These are phyloP conservation scores for Poecilobothrus nobilitatus DNA, from an alignment of 2,888 invertebrate species.

Conservation along the genomic window DNA sequence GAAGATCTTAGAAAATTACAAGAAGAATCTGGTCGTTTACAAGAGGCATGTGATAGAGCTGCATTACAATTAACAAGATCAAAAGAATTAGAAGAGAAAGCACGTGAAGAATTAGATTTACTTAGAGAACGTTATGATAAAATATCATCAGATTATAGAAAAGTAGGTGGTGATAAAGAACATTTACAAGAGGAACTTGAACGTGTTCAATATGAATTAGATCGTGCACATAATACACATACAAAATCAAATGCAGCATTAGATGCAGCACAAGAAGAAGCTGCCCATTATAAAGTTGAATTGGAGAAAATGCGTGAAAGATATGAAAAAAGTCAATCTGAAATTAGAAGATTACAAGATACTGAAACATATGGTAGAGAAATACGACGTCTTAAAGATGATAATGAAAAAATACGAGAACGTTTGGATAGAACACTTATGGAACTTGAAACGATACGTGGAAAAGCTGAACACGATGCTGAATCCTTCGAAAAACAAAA, in stretches of 20 bases:
- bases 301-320: conserved; percentile 86
- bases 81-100: conserved; percentile 85
- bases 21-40: conserved; percentile 74
- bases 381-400: conserved; percentile 67
- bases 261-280: conserved; percentile 84
- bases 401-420: conserved; percentile 71
- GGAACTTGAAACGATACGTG: conserved; percentile 71
- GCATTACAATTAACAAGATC: conserved; percentile 74
- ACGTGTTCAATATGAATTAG: conserved; percentile 74
- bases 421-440: conserved; percentile 71
- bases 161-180: conserved; percentile 76
- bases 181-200: conserved; percentile 77
- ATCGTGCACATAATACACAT: conserved; percentile 76
- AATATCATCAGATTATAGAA: conserved; percentile 72
- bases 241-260: conserved; percentile 76
- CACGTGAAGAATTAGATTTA: conserved; percentile 82
- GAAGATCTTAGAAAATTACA: conserved; percentile 80
- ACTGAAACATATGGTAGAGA: conserved; percentile 72
- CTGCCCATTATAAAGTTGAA: conserved; percentile 75
- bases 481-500: conserved; percentile 66
- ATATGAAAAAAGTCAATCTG: conserved; percentile 74
- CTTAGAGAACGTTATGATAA: conserved; percentile 83
- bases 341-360: conserved; percentile 73
- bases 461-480: conserved; percentile 69
- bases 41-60: conserved; percentile 83